Percentiles rank a stretch among this genome's conserved stretches.
Conservation (phyloP, 2,888 invertebrate species). For the Cerastis leucographa region DNA sequence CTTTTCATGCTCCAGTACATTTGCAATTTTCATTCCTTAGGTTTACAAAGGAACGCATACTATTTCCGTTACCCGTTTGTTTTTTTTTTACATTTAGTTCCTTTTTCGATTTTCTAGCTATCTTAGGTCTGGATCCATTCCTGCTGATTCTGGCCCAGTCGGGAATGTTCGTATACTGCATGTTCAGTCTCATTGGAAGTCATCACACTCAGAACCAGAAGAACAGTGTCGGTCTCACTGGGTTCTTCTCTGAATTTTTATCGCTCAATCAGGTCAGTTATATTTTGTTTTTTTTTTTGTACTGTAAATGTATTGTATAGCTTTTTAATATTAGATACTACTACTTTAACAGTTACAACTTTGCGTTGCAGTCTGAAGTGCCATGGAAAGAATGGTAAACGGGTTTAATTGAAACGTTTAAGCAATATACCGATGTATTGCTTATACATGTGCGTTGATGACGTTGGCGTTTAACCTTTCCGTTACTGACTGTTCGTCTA, state of each 20-base stretch:
- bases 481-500: background rate
- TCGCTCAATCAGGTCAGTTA: constrained; percentile 92
- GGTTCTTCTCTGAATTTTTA: constrained; percentile 93
- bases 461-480: background rate
- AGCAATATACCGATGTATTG: no score
- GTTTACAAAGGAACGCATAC: background rate
- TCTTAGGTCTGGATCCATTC: constrained; percentile 93
- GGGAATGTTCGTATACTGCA: constrained; percentile 96
- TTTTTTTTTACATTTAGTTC: background rate
- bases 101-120: constrained; percentile 74
- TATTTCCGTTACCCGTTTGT: background rate
- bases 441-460: background rate
- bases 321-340: background rate
- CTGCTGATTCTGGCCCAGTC: constrained; percentile 96
- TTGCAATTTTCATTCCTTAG: background rate
- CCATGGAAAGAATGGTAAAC: background rate
- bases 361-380: background rate
- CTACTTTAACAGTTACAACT: background rate
- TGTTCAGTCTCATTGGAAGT: constrained; percentile 96
- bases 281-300: background rate
- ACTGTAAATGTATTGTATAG: background rate
- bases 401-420: background rate
- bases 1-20: background rate
- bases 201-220: constrained; percentile 91
- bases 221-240: constrained; percentile 91